Evolutionary conservation across 2,888 invertebrate species (phyloP), one percentile per base, ranked within the genome.

Genomic region (Drosophila recens): DNA sequence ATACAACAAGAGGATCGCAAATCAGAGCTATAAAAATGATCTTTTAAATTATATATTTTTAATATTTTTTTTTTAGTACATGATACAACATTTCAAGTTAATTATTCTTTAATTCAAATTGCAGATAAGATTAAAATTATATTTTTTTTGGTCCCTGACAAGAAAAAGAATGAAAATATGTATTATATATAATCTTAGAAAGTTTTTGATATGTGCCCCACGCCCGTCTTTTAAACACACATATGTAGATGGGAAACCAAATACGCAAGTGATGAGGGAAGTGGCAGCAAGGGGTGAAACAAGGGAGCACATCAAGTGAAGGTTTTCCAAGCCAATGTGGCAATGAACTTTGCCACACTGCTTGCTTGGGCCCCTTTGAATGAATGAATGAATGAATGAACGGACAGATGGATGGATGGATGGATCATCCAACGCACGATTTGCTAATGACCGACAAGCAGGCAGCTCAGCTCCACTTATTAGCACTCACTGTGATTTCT

Each of bases 291-390:
- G 15, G 30, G 23, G 15, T 15, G 10, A 2, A 5, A 2, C 15
- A 20, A 48, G 36, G 23, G 40, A 20, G 61, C 20, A 13, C 13
- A 40, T 9, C 20, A 56, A 43, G 68, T 67, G 70, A 73, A 73
- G 69, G 73, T 74, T 68, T 74, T 74, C 43, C 57, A 57, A 48
- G 42, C 33, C 66, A 78, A 53, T 77, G 34, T 79, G 75, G 75
- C 80, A 75, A 75, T 75, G 80, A 75, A 79, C 80, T 79, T 75
- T 75, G 75, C 64, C 75, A 64, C 67, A 49, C 58, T 43, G 52
- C 52, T 34, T 51, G 51, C 20, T 30, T n/a, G 49, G 23, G 30
- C 63, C 58, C 40, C 38, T 54, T 27, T 51, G 38, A 38, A 51
- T 33, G 63, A 38, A 36, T 49, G 49, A 36, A 36, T 36, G 51